phyloP scores from a whole-genome alignment of 2,888 invertebrate species.

The Pristionchus arcanus region DNA sequence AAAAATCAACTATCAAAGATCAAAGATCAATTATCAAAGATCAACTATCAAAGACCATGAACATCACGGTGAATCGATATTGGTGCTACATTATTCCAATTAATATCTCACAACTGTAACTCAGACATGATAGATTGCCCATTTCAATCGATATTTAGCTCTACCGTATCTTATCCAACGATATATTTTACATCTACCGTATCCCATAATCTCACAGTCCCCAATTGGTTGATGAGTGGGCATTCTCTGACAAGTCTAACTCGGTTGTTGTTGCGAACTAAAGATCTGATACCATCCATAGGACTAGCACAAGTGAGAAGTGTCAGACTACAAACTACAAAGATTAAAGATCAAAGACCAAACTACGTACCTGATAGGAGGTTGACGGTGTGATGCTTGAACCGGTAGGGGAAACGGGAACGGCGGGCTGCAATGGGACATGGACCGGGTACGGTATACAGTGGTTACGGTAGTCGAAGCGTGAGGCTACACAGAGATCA shows the following conservation, averaged over 20 bases:
- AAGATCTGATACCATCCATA: not conserved
- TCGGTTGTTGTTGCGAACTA: not conserved
- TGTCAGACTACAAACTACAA: constrained; percentile 24
- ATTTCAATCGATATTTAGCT: too few relatives aligned
- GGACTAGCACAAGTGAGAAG: not conserved
- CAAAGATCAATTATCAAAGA: too few relatives aligned
- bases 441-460: not conserved
- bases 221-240: not conserved
- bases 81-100: too few relatives aligned
- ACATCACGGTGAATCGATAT: too few relatives aligned
- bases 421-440: constrained; percentile 69
- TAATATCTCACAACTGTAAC: not conserved
- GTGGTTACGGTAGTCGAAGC: not conserved
- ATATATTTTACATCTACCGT: not conserved
- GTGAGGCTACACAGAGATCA: constrained; percentile 13
- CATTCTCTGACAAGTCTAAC: not conserved
- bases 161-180: not conserved
- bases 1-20: constrained; percentile 50
- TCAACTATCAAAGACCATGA: too few relatives aligned
- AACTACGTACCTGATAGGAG: constrained; percentile 70
- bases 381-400: constrained; percentile 79
- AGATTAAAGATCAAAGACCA: constrained; percentile 10
- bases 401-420: constrained; percentile 77
- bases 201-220: not conserved
- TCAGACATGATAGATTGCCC: not conserved